These are phyloP conservation scores for Crotalus viridis DNA, from an alignment of 2,113 vertebrate genomes.

Conservation along the genomic window DNA sequence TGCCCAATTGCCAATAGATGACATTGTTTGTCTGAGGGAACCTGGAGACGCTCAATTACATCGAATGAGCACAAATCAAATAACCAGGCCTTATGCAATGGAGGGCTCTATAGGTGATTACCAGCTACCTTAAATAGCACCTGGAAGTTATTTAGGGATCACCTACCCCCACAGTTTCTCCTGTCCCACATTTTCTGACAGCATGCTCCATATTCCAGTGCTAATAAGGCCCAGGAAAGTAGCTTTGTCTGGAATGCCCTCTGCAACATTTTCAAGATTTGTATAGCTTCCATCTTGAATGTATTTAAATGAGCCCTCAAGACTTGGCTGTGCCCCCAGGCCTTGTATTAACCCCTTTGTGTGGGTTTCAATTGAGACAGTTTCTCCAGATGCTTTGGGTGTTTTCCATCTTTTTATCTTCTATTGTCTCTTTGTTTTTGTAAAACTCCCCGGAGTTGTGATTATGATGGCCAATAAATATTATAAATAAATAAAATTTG, in stretches of 20 bases:
- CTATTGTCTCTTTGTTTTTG: not conserved
- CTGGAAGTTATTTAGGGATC: not conserved
- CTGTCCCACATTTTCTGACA: not conserved
- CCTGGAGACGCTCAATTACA: not conserved
- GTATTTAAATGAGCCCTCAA: not conserved
- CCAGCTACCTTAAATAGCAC: not conserved
- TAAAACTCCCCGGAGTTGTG: not conserved
- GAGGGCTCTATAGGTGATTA: not conserved
- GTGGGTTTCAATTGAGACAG: not conserved
- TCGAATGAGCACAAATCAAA: not conserved
- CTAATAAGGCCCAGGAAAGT: not conserved
- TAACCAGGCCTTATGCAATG: not conserved
- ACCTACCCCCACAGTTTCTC: not conserved
- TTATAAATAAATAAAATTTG: not conserved
- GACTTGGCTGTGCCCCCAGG: not conserved
- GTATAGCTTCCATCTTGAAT: not conserved
- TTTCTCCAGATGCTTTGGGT: not conserved
- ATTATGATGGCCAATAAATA: not conserved
- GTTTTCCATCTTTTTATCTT: not conserved
- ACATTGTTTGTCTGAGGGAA: not conserved
- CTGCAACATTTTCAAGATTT: not conserved
- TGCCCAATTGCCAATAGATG: not conserved
- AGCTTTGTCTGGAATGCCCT: not conserved
- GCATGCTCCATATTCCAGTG: not conserved
- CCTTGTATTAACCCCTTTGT: not conserved